Evolutionary conservation across 2,888 invertebrate species (phyloP).

Genomic region (Polydrusus tereticollis): DNA sequence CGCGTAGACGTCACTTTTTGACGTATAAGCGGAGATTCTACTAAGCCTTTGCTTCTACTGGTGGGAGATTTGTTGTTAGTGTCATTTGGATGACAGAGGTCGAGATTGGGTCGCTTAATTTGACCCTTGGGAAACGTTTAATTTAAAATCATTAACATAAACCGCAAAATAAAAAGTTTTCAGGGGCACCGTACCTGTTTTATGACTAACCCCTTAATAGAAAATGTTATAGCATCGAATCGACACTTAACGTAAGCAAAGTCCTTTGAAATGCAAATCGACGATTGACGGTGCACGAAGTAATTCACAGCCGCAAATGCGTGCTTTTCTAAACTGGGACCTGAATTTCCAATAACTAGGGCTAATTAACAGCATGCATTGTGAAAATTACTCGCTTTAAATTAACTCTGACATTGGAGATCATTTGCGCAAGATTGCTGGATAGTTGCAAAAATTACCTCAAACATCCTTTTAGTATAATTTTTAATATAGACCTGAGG

Average conservation of each 20-base stretch:
- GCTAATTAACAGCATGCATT: slow-evolving; percentile 23
- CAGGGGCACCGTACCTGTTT: neutral
- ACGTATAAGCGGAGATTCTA: slow-evolving; percentile 33
- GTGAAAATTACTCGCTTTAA: slow-evolving; percentile 5
- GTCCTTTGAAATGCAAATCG: slow-evolving; percentile 15
- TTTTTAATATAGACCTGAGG: too few species aligned
- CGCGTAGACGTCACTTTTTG: slow-evolving; percentile 35
- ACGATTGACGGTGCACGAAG: slow-evolving; percentile 17
- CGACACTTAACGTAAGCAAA: slow-evolving; percentile 12
- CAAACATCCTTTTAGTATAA: too few species aligned
- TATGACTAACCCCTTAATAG: slow-evolving; percentile 18
- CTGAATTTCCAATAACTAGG: slow-evolving; percentile 10
- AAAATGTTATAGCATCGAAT: slow-evolving; percentile 14
- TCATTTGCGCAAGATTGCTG: slow-evolving; percentile 8
- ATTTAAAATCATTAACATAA: too few species aligned
- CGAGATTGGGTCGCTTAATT: slow-evolving; percentile 19
- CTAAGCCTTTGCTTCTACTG: neutral
- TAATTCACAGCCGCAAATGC: slow-evolving; percentile 11
- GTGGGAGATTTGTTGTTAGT: slow-evolving; percentile 52
- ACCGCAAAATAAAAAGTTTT: too few species aligned
- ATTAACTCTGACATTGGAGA: neutral
- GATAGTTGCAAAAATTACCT: too few species aligned
- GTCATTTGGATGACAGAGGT: slow-evolving; percentile 32
- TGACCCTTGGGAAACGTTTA: slow-evolving; percentile 50
- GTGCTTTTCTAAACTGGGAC: slow-evolving; percentile 18